Evolutionary conservation across 1,140 invertebrate species (phyloP).

Genomic region (Leptinotarsa undecemlineata): DNA sequence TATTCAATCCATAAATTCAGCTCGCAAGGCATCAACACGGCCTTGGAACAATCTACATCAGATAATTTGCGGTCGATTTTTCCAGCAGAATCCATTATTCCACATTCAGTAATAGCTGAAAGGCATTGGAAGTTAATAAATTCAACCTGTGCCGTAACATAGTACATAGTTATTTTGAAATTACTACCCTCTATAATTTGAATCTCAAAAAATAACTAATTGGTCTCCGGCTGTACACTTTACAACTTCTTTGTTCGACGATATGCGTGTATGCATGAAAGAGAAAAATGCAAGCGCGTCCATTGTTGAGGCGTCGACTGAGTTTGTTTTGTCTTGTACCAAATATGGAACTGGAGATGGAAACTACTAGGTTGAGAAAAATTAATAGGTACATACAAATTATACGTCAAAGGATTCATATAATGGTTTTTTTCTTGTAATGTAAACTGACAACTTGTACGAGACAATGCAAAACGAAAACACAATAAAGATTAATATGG

Average conservation of each 20-base stretch:
- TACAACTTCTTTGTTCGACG: conserved; percentile 25
- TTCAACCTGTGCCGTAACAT: not conserved
- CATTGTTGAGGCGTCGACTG: conserved; percentile 12
- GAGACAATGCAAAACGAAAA: conserved; percentile 8
- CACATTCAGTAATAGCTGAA: conserved; percentile 1
- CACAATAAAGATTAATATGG: conserved; percentile 1
- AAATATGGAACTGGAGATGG: conserved; percentile 10
- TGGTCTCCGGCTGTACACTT: conserved; percentile 10
- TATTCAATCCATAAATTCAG: not conserved
- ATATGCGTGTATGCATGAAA: conserved; percentile 7
- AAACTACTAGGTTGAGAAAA: not conserved
- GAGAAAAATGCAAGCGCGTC: not conserved
- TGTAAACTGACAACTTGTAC: not conserved
- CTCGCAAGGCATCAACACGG: not conserved
- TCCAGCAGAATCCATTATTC: not conserved
- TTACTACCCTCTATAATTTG: conserved; percentile 19
- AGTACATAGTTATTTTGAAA: conserved; percentile 14
- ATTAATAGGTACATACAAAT: conserved; percentile 6
- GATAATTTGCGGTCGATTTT: conserved; percentile 1
- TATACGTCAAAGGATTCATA: conserved; percentile 4
- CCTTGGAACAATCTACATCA: not conserved
- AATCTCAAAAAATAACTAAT: conserved; percentile 21
- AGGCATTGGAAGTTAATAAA: conserved; percentile 9
- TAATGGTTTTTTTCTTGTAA: not conserved
- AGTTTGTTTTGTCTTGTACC: conserved; percentile 17